Base-by-base conservation (phyloP, 1,140 invertebrate species). In the Neomicropteryx cornuta region DNA sequence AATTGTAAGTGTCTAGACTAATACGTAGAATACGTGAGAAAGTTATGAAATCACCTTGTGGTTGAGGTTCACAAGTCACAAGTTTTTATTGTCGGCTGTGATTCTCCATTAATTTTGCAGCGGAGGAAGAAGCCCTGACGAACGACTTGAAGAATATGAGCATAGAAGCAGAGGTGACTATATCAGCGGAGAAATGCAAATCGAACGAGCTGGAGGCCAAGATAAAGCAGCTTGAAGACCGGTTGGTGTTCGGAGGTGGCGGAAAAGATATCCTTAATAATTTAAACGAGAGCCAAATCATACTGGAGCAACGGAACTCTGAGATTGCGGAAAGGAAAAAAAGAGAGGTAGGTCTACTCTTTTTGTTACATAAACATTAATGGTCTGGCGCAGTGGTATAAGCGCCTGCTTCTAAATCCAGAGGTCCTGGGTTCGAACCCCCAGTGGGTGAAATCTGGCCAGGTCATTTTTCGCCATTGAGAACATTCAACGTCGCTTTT, bases 221-320 rank as follows among this genome's bases (percentile, higher is more conserved):
- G 46, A 70, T 55, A 51, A 60, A 46, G 38, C 70, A 83, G 29
- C 76, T 96, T 59, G 88, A 95, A 58, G 87, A 86, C 47, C 87
- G 93, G 54, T 65, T 96, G 41, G 75, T 96, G 20, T 76, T 78
- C 42, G 92, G 91, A 20, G 60, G 53, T 13, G 62, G 60, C 30
- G 72, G 71, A 2, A 89, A 87, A 56, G 89, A 90, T 58, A 82
- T 96, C 32, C 73, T 93, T 16, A 88, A 94, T 58, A 87, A 90
- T 50, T 89, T 91, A 10, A 87, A 88, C 54, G 81, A 92, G 58
- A 87, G 91, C 45, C 83, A 93, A 54, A 70, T 81, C 44, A 81
- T 83, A 36, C 63, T 96, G 18, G 85, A 93, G 52, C 77, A 83
- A 51, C 73, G 83, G 44, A 68, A 78, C 35, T 66, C 73, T 33